Evolutionary conservation across 2,888 invertebrate species (phyloP), one percentile per base, ranked within the genome.

Genomic region (Pteria penguin): DNA sequence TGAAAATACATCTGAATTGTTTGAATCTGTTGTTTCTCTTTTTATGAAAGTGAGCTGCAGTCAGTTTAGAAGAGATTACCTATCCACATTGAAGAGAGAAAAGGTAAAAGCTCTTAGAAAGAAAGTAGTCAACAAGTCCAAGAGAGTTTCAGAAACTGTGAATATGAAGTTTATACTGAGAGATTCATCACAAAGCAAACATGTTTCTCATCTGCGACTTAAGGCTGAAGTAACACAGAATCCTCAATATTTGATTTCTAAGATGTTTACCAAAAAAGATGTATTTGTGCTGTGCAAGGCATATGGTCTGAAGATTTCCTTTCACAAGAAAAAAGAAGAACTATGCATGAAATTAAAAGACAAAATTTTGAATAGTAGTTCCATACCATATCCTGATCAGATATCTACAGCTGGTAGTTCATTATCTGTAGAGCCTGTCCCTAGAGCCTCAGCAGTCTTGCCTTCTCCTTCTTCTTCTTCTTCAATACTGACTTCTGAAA

Each of bases 101-200:
- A 33, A 69, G 36, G 31, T 29, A 26, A 58, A 45, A 26, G 70
- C 60, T 27, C 60, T 52, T 36, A 33, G 60, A 45, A 70, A 60
- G 31, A 32, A 60, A 18, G 52, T 63, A 24, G 31, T 67, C 14
- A 52, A 67, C 4, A 67, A 67, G 55, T 57, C 67, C 22, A 55
- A 55, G 29, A 69, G 55, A 32, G 8, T 32, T 24, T n/a, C 32
- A 14, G 31, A 69, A 27, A 22, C 61, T 27, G 55, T 70, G 22
- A 61, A 61, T 61, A 70, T 70, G 61, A 55, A 70, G 8, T 70
- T 45, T 31, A 33, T 70, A 29, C 31, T 22, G 22, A 33, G 61
- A 4, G 45, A 45, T 45, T 45, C 1, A 45, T 45, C 45, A 45
- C 45, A 45, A 8, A 1, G 45, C 18, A 45, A 45, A 45, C 45